Base-by-base conservation (phyloP, 2,888 invertebrate genomes). In the Lasius fuliginosus region DNA sequence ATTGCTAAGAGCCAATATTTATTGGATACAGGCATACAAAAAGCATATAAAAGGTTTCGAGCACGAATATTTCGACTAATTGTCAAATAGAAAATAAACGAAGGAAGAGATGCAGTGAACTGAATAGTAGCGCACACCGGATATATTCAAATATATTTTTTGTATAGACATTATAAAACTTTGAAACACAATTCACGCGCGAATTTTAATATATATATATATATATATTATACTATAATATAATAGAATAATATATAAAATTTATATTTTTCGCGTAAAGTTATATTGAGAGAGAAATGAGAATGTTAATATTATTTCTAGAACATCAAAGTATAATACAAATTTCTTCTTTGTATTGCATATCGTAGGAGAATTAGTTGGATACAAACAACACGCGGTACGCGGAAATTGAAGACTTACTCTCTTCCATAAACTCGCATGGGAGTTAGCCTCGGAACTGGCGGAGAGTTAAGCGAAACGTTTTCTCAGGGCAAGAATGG, bases 401-500 rank as follows among this genome's bases (percentile, higher is more conserved):
- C 23, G n/a, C 42, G 30, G 49, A 65, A 76, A 76, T 67, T 76
- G 75, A 76, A 76, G 75, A 65, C 77, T 82, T 23, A 46, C 23
- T 76, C 49, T 64, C 49, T 23, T 65, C n/a, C 23, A 62, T 76
- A 82, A 64, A 65, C n/a, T 49, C 82, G 53, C 76, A 11, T 12
- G 81, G 40, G 64, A 77, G 77, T 77, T 77, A 67, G 56, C 40
- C 30, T 46, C 69, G 77, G 58, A 76, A 65, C 42, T 69, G 33
- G 49, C 69, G 79, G 82, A 77, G 79, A 62, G 77, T 75, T 85
- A 82, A 77, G 74, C 71, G 85, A 87, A 85, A 65, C 87, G 75
- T 85, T 90, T 90, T 90, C 90, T 82, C 87, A 75, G 73, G 65
- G 81, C 68, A 69, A 65, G 83, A 84, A 84, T 82, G 76, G 85